These are phyloP conservation scores for Sweltsa coloradensis DNA, from an alignment of 1,140 invertebrate species.

Conservation along the genomic window DNA sequence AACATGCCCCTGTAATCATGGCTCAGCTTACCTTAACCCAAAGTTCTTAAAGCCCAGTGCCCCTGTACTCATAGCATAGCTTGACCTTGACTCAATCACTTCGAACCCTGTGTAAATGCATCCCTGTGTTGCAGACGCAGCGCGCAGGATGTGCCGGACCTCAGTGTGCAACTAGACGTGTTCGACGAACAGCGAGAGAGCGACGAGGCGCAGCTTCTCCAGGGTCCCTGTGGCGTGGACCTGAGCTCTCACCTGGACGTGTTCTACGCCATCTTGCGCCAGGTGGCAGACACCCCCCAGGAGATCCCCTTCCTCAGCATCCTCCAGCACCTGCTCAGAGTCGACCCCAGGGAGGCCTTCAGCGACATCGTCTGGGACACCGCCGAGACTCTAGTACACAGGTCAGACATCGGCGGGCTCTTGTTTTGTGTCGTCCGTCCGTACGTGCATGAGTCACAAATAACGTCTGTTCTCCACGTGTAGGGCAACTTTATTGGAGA, in stretches of 20 bases:
- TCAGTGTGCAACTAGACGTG: constrained; percentile 79
- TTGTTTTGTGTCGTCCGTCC: too few species aligned
- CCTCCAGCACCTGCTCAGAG: constrained; percentile 78
- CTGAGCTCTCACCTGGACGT: constrained; percentile 84
- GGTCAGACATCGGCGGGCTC: too few species aligned
- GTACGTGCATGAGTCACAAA: too few species aligned
- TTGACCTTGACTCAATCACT: too few species aligned
- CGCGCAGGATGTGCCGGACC: constrained; percentile 58
- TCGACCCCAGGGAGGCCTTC: constrained; percentile 77
- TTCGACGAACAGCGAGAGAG: constrained; percentile 85
- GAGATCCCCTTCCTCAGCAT: constrained; percentile 86
- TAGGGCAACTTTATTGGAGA: constrained; percentile 78
- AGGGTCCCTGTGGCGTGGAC: constrained; percentile 68
- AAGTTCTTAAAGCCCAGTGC: too few species aligned
- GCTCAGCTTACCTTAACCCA: too few species aligned
- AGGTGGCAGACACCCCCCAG: constrained; percentile 87
- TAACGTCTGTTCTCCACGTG: too few species aligned
- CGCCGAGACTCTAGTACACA: constrained; percentile 78
- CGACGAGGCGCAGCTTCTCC: constrained; percentile 73
- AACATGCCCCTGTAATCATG: too few species aligned
- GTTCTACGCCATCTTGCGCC: constrained; percentile 84
- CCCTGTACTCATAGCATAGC: too few species aligned
- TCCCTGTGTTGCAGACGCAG: constrained; percentile 41
- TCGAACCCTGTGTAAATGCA: background rate
- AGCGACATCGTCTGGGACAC: constrained; percentile 87